Conservation (phyloP, 2,113 vertebrate genomes). For the Ellobius talpinus region DNA sequence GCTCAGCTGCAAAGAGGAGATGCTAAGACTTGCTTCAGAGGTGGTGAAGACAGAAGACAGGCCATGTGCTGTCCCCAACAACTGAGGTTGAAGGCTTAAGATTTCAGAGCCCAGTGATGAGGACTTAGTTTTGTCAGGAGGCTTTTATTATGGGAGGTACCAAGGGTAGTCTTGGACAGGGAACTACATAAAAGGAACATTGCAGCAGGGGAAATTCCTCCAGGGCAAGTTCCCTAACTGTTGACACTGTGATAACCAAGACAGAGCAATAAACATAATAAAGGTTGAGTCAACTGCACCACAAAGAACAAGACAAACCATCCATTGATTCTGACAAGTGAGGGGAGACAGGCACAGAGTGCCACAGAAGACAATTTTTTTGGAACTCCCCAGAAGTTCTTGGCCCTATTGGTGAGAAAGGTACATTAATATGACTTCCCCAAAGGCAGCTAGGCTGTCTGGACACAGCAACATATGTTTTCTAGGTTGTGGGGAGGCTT, state of each 20-base stretch:
- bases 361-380: not conserved
- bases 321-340: not conserved
- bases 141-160: not conserved
- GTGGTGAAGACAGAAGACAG: not conserved
- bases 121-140: not conserved
- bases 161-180: not conserved
- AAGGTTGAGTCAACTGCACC: not conserved
- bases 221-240: slow-evolving; percentile 33
- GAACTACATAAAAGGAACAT: slow-evolving; percentile 28
- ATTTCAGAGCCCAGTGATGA: not conserved
- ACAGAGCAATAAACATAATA: not conserved
- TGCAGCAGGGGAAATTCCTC: slow-evolving; percentile 51
- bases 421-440: not conserved
- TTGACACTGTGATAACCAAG: slow-evolving; percentile 44
- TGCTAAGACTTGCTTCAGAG: not conserved
- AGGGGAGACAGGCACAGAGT: not conserved
- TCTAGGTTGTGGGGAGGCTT: not conserved
- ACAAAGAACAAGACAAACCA: not conserved
- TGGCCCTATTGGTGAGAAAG: not conserved
- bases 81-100: not conserved
- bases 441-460: not conserved
- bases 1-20: not conserved
- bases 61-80: not conserved
- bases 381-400: slow-evolving; percentile 52
- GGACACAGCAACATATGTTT: not conserved